Conservation (phyloP, 2,113 vertebrate species). For the Cepphus grylle region DNA sequence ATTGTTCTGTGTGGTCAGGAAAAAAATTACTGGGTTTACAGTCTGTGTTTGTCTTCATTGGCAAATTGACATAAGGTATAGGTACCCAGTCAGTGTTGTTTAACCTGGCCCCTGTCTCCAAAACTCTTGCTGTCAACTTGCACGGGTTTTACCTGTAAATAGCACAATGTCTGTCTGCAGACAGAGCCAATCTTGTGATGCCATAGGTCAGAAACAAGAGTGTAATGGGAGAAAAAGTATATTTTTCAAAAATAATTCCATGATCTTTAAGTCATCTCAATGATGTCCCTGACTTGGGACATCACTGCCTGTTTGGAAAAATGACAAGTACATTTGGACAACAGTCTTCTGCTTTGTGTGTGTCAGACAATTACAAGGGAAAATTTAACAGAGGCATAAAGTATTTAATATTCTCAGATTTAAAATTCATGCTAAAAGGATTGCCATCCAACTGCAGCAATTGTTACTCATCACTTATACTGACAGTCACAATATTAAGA, state of each 20-base stretch:
- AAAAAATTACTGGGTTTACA: background rate
- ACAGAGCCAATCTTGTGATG: background rate
- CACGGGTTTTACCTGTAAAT: background rate
- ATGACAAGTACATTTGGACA: background rate
- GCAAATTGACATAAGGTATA: background rate
- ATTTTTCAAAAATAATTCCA: background rate
- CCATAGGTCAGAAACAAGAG: background rate
- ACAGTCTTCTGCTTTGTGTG: background rate
- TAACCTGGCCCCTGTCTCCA: background rate
- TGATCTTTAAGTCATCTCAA: background rate
- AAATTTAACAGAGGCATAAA: background rate
- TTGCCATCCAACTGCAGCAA: background rate
- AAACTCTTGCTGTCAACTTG: background rate
- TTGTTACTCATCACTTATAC: background rate
- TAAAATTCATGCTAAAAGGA: background rate
- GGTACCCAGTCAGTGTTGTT: background rate
- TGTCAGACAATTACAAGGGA: background rate
- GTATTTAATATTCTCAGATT: background rate
- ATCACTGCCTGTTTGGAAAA: background rate
- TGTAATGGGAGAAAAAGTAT: background rate
- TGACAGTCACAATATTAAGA: background rate
- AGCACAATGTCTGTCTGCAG: background rate
- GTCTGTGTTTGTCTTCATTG: background rate
- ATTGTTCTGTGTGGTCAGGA: background rate
- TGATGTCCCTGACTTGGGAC: rapidly evolving